Evolutionary conservation across 2,797 vertebrate species (phyloP).

Genomic region (Pantherophis vulpinus): DNA sequence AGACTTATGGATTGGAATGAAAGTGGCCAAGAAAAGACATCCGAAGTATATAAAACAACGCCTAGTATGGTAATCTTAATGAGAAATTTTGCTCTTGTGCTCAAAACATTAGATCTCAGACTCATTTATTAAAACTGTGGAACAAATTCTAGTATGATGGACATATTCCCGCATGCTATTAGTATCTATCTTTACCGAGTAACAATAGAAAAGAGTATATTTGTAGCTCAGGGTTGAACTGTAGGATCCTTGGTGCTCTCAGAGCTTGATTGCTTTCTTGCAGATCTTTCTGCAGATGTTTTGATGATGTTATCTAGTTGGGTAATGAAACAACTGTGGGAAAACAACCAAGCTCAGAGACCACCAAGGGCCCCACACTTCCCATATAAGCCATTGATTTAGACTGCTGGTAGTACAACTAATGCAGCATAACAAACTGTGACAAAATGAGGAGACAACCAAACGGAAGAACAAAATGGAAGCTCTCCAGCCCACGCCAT

Average conservation of each 20-base stretch:
- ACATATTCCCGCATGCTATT: neutral
- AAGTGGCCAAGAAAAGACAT: neutral
- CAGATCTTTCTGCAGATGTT: neutral
- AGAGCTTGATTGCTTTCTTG: neutral
- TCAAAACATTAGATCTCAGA: neutral
- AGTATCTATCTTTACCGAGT: neutral
- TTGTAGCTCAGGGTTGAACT: neutral
- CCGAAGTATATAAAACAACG: neutral
- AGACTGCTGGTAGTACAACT: too few species aligned
- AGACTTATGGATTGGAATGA: neutral
- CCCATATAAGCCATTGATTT: neutral
- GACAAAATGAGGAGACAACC: neutral
- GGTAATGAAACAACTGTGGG: too few species aligned
- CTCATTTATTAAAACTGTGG: neutral
- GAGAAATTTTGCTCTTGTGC: neutral
- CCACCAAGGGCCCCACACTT: neutral
- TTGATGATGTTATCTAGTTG: neutral
- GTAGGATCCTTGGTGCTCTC: neutral
- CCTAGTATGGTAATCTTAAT: neutral
- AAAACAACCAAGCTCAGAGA: too few species aligned
- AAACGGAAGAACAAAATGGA: neutral
- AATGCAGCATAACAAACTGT: neutral
- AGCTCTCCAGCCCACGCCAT: neutral
- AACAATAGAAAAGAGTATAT: neutral
- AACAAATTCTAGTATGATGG: neutral